Evolutionary conservation across 30 jellyfish, hydroid and myxozoan genomes (phyloP), one percentile per base, ranked within the genome.

Genomic region (Hydra vulgaris): DNA sequence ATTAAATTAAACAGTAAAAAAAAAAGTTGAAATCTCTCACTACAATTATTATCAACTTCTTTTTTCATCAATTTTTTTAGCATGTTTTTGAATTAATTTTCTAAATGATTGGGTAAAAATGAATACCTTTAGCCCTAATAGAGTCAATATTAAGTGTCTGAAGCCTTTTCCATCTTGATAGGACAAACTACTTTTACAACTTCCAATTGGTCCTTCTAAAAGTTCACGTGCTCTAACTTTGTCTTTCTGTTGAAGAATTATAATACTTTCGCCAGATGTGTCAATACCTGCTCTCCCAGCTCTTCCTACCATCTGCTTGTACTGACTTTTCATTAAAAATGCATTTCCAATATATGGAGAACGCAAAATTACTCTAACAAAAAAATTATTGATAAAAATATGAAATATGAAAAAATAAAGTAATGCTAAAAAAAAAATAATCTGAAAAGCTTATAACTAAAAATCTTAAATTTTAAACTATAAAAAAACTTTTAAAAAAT

Each of bases 231-330:
- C 82, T 88, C 83, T 71, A 85, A 53, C 81, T 21, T 78, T 17
- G 74, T 94, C 96, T 82, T 89, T 87, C 18, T 75, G 61, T 40
- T 85, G 88, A 8, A 94, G 79, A 24, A 94, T 83, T 81, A 94
- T 7, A n/a, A 88, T 74, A 76, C 99, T 94, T 77, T 94, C 99
- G 7, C 99, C 99, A 55, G 89, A 66, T 24, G 89, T 70, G 72
- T 88, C 97, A 18, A 94, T 88, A 8, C 99, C 99, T 81, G 97
- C 96, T 0, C 99, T 84, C 18, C 99, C 99, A 23, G 97, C 99
- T 69, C 99, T 79, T 18, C 99, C 99, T 74, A 94, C 81, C 99
- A 94, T 94, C 84, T 94, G 97, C 56, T 82, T 88, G 74, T 88
- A 88, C n/a, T 90, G 89, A 70, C 95, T 86, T 24, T 83, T 78